Base-by-base conservation (phyloP, 1,140 invertebrate genomes). In the Aphelenchoides fujianensis region DNA sequence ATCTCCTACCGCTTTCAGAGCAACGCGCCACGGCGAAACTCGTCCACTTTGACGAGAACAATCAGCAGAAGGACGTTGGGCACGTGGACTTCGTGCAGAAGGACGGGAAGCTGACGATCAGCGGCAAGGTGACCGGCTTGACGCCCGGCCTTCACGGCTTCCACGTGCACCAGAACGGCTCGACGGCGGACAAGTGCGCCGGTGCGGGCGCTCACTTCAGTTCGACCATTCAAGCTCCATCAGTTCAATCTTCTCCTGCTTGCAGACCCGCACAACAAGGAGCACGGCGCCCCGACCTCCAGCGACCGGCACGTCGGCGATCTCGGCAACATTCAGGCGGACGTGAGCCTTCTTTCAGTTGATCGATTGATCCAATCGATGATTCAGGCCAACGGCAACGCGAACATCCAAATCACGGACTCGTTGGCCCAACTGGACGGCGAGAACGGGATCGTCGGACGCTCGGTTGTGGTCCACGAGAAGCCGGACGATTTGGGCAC, bases 191-290 rank as follows among this genome's bases (percentile, higher is more conserved):
- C 52, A 82, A 90, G 2, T 93, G 92, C 79, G 70, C 79, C 1
- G 89, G 89, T 16, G 87, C 91, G 54, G 91, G 89, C 0, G 85
- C 86, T 0, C 92, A 94, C 84, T 94, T 90, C 83, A 94, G 94
- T n/a, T n/a, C n/a, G n/a, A n/a, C n/a, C n/a, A n/a, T n/a, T n/a
- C n/a, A n/a, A n/a, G n/a, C n/a, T n/a, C n/a, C n/a, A n/a, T n/a
- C n/a, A n/a, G n/a, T n/a, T n/a, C n/a, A n/a, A n/a, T n/a, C n/a
- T n/a, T n/a, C n/a, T n/a, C n/a, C n/a, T n/a, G n/a, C n/a, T n/a
- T n/a, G n/a, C n/a, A n/a, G n/a, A n/a, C 85, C 92, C 81, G 27
- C 41, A 67, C 19, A 74, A 82, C 27, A 66, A 68, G 55, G 57
- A 28, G 9, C 81, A 82, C 57, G 81, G 81, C 36, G 81, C 64